Evolutionary conservation across 2,888 invertebrate species (phyloP).

Genomic region (Cremastinae sp.): DNA sequence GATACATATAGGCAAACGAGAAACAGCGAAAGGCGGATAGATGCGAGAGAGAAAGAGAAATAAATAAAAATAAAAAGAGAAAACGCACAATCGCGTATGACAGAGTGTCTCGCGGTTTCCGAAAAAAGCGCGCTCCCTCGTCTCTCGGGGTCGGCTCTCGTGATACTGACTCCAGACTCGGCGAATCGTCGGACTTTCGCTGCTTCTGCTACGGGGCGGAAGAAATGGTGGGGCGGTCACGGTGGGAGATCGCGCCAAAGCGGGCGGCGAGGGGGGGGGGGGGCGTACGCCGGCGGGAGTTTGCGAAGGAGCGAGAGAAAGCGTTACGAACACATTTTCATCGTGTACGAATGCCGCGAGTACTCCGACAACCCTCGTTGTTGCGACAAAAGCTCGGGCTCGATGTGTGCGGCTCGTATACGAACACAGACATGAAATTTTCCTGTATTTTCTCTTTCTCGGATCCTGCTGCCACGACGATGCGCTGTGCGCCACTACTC

Average conservation of each 20-base stretch:
- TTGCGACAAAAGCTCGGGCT: conserved; percentile 33
- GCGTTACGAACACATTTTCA: conserved; percentile 31
- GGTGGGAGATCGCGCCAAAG: background rate
- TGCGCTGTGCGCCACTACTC: conserved; percentile 52
- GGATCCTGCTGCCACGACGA: conserved; percentile 19
- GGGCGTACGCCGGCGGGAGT: conserved; percentile 5
- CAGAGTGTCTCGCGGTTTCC: conserved; percentile 37
- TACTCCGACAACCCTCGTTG: conserved; percentile 21
- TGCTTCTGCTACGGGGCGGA: conserved; percentile 32
- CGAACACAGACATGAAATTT: conserved; percentile 14
- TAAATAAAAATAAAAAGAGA: conserved; percentile 11
- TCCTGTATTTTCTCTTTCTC: conserved; percentile 27
- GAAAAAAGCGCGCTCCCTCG: conserved; percentile 50
- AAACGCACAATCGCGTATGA: conserved; percentile 17
- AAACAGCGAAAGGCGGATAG: conserved; percentile 38
- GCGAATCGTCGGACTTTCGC: conserved; percentile 57
- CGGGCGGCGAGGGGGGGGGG: background rate
- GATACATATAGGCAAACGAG: conserved; percentile 45
- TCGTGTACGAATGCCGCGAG: conserved; percentile 14
- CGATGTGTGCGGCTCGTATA: conserved; percentile 6
- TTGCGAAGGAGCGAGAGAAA: conserved; percentile 12
- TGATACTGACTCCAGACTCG: conserved; percentile 70
- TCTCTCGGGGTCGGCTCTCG: conserved; percentile 71
- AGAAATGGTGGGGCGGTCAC: background rate
- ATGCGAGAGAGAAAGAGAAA: background rate